These are phyloP conservation scores for Hermetia illucens DNA, from an alignment of 1,140 invertebrate species.

Conservation along the genomic window DNA sequence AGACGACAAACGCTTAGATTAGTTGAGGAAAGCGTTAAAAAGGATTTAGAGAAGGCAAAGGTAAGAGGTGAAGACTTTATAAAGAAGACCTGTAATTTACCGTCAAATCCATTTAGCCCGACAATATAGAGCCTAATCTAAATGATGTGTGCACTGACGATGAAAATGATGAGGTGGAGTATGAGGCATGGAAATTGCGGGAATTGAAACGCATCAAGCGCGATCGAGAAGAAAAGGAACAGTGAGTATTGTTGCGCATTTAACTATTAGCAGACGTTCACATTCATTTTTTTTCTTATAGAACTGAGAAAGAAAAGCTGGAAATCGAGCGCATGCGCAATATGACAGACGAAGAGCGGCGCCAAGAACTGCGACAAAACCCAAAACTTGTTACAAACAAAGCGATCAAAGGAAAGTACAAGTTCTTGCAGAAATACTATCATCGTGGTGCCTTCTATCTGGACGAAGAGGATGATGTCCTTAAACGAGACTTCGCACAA, in stretches of 20 bases:
- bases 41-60: slow-evolving; percentile 41
- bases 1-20: slow-evolving; percentile 73
- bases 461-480: slow-evolving; percentile 86
- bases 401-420: slow-evolving; percentile 95
- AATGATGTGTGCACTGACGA: slow-evolving; percentile 91
- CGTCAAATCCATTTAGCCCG: slow-evolving; percentile 33
- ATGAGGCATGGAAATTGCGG: slow-evolving; percentile 93
- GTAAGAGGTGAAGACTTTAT: slow-evolving; percentile 1
- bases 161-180: slow-evolving; percentile 95
- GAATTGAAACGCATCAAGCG: slow-evolving; percentile 93
- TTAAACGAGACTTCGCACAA: slow-evolving; percentile 90
- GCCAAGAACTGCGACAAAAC: slow-evolving; percentile 79
- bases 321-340: slow-evolving; percentile 85
- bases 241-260: slow-evolving; percentile 58
- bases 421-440: slow-evolving; percentile 99
- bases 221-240: slow-evolving; percentile 88
- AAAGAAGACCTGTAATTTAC: background rate
- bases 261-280: slow-evolving; percentile 1
- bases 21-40: slow-evolving; percentile 78
- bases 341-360: slow-evolving; percentile 93
- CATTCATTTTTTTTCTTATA: slow-evolving; percentile 20
- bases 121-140: slow-evolving; percentile 50
- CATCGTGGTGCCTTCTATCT: slow-evolving; percentile 98
- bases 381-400: slow-evolving; percentile 92
- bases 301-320: slow-evolving; percentile 67